A percentile compares a stretch with the other conserved stretches of the same genome.
Conservation (phyloP, 2,888 invertebrate species). For the Stegana nigrithorax region DNA sequence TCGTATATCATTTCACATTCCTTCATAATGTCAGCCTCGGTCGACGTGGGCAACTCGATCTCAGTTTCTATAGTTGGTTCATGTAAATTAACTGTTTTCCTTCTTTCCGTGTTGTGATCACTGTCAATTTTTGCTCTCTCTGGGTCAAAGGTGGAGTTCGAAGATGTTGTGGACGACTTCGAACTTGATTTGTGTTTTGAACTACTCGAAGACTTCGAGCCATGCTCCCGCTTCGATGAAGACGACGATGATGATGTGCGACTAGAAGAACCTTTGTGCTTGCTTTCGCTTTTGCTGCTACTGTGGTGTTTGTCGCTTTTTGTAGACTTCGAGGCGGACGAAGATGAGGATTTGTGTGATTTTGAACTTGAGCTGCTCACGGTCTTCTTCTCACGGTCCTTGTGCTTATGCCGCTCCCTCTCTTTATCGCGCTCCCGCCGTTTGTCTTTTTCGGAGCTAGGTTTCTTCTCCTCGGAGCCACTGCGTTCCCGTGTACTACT, state of each 20-base stretch:
- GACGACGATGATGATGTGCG: not conserved
- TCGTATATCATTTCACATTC: constrained; percentile 90
- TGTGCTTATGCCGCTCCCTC: constrained; percentile 29
- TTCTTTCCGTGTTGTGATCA: no score
- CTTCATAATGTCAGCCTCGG: constrained; percentile 79
- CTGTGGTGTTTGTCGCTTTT: constrained; percentile 40
- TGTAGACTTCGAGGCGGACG: constrained; percentile 42
- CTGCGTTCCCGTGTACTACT: constrained; percentile 31
- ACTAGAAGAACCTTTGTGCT: constrained; percentile 17
- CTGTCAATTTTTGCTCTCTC: constrained; percentile 20
- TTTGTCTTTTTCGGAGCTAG: constrained; percentile 27
- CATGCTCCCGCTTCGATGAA: constrained; percentile 8
- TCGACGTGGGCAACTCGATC: constrained; percentile 56
- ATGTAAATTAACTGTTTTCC: not conserved
- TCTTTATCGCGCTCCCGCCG: constrained; percentile 27
- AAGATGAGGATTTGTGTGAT: constrained; percentile 42
- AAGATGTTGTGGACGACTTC: constrained; percentile 34
- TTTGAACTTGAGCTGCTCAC: constrained; percentile 42
- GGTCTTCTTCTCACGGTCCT: constrained; percentile 30
- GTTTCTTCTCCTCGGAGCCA: constrained; percentile 35
- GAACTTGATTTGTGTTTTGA: constrained; percentile 31
- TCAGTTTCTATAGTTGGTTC: constrained; percentile 32
- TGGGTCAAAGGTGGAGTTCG: constrained; percentile 27
- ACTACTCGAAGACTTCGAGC: constrained; percentile 23
- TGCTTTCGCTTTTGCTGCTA: constrained; percentile 20